These are phyloP conservation scores for Drosophila macrothrix DNA, from an alignment of 2,888 invertebrate genomes.

Conservation along the genomic window DNA sequence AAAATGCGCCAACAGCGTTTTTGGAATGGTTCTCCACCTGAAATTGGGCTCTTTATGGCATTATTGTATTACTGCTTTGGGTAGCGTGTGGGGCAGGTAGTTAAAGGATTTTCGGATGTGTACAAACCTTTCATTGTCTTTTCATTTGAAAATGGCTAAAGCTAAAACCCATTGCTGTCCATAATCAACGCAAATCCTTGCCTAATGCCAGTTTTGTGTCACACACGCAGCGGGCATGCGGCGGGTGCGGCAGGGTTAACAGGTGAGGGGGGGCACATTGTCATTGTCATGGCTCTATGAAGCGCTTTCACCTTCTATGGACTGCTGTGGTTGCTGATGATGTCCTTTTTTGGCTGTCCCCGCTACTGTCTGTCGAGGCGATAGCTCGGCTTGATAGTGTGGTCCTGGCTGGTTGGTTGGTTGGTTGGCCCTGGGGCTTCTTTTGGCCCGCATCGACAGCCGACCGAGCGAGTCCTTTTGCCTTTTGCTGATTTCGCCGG, in stretches of 20 bases:
- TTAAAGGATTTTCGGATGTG: conserved; percentile 24
- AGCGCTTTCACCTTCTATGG: conserved; percentile 73
- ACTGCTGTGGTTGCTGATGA: conserved; percentile 55
- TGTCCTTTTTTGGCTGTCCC: conserved; percentile 49
- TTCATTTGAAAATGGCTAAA: conserved; percentile 76
- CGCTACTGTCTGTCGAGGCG: conserved; percentile 31
- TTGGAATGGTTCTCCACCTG: conserved; percentile 33
- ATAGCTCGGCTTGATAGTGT: conserved; percentile 47
- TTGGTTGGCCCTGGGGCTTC: conserved; percentile 26
- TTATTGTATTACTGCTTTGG: conserved; percentile 69
- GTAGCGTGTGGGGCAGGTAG: conserved; percentile 1
- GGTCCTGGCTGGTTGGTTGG: conserved; percentile 5
- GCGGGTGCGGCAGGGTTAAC: not conserved
- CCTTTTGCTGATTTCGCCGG: conserved; percentile 69
- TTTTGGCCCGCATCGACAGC: conserved; percentile 62
- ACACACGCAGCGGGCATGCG: conserved; percentile 9
- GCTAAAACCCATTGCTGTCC: conserved; percentile 78
- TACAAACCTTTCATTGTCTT: conserved; percentile 77
- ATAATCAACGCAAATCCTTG: conserved; percentile 79
- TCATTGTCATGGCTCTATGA: conserved; percentile 75
- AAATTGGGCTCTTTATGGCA: conserved; percentile 74
- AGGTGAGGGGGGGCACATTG: conserved; percentile 48
- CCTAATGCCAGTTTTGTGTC: conserved; percentile 79
- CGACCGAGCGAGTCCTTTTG: conserved; percentile 52
- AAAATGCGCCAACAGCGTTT: conserved; percentile 17